Evolutionary conservation across 2,113 vertebrate species (phyloP).

Genomic region (Takifugu bimaculatus): DNA sequence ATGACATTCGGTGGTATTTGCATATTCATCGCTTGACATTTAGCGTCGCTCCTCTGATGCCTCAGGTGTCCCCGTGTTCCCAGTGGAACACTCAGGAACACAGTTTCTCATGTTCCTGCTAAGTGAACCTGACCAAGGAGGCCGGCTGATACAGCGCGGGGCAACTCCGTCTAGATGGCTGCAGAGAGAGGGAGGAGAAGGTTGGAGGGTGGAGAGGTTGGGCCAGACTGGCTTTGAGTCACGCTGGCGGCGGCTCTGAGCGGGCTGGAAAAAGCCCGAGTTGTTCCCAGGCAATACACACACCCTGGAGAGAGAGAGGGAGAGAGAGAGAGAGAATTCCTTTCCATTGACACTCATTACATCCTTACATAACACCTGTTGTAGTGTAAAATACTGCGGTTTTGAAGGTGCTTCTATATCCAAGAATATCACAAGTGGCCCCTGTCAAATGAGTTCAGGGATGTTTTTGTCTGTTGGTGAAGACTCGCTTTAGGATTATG

Average conservation of each 20-base stretch:
- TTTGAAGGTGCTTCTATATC: not conserved
- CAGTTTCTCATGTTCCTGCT: conserved; percentile 32
- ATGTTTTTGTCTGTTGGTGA: not conserved
- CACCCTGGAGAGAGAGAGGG: conserved; percentile 30
- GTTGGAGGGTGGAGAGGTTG: conserved; percentile 33
- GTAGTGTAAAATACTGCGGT: not conserved
- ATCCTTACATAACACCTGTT: conserved; percentile 2
- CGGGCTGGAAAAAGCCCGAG: conserved; percentile 46
- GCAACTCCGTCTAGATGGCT: conserved; percentile 50
- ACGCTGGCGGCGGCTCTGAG: conserved; percentile 63
- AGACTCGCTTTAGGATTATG: too few species aligned
- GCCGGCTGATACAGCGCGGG: conserved; percentile 33
- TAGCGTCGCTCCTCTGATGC: conserved; percentile 50
- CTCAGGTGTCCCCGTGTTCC: conserved; percentile 49
- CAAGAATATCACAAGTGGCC: not conserved
- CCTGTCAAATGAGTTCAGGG: not conserved
- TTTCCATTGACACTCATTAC: conserved; percentile 27
- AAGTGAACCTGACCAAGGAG: conserved; percentile 53
- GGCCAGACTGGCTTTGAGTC: conserved; percentile 57
- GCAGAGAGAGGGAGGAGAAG: conserved; percentile 36
- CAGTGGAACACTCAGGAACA: conserved; percentile 25
- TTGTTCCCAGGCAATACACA: conserved; percentile 55
- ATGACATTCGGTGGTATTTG: conserved; percentile 68
- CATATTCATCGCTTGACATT: conserved; percentile 70
- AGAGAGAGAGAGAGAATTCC: conserved; percentile 4